Evolutionary conservation across 2,888 invertebrate genomes (phyloP).

Genomic region (Physocephala rufipes): DNA sequence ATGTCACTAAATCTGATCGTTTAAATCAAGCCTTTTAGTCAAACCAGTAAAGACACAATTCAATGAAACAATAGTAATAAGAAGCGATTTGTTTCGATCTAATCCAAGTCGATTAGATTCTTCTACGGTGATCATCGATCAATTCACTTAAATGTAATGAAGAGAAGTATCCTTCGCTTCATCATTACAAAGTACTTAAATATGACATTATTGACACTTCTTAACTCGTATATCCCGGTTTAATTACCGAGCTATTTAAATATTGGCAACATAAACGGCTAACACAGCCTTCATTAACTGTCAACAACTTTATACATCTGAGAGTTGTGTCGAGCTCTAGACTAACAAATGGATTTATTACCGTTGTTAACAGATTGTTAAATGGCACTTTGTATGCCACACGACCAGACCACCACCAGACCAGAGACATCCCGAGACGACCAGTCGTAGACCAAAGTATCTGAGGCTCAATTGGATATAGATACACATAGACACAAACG

Average conservation of each 20-base stretch:
- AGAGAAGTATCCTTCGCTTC: no score
- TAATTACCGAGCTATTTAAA: not conserved
- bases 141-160: no score
- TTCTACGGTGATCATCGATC: no score
- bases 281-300: constrained; percentile 25
- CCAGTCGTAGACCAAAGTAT: not conserved
- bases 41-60: no score
- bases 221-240: not conserved
- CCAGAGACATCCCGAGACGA: constrained; percentile 1
- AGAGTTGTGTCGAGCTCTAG: not conserved
- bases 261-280: constrained; percentile 3
- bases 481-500: not conserved
- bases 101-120: no score
- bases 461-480: constrained; percentile 1
- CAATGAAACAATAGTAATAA: no score
- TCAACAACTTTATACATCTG: constrained; percentile 39
- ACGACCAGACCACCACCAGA: constrained; percentile 35
- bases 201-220: no score
- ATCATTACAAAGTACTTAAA: no score
- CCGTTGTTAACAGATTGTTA: constrained; percentile 53
- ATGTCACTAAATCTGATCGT: no score
- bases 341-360: constrained; percentile 51
- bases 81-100: no score
- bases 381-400: constrained; percentile 48
- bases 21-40: no score